These are phyloP conservation scores for Polypedilum vanderplanki DNA, from an alignment of 1,140 invertebrate species.

Conservation along the genomic window DNA sequence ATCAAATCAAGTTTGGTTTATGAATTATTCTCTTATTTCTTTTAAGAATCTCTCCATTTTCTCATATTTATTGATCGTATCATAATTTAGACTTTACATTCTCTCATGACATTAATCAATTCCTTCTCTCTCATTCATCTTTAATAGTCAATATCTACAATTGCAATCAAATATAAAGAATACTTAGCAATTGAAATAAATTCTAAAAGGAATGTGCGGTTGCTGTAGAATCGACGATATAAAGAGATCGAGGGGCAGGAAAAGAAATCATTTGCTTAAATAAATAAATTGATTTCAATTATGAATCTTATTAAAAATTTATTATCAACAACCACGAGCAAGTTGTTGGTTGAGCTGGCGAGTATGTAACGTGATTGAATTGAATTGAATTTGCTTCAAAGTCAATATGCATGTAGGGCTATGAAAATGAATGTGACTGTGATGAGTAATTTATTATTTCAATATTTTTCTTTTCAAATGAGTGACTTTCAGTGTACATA, in stretches of 20 bases:
- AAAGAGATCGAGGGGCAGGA: background rate
- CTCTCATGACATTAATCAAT: background rate
- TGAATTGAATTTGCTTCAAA: too few relatives aligned
- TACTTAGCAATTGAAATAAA: slow-evolving; percentile 3
- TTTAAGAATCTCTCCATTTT: too few relatives aligned
- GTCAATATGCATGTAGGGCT: background rate
- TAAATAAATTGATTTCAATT: slow-evolving; percentile 20
- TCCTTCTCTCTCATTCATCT: background rate
- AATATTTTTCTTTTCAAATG: background rate
- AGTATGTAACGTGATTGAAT: too few relatives aligned
- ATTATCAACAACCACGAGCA: too few relatives aligned
- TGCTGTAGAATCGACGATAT: background rate
- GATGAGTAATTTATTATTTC: slow-evolving; percentile 13
- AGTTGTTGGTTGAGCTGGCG: too few relatives aligned
- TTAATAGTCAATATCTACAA: background rate
- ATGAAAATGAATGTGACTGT: background rate
- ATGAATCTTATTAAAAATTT: slow-evolving; percentile 6
- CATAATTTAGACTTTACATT: too few relatives aligned
- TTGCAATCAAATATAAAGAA: background rate
- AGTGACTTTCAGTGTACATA: background rate
- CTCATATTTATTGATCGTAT: too few relatives aligned
- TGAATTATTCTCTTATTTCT: too few relatives aligned
- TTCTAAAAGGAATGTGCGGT: background rate
- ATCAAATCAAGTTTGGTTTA: too few relatives aligned
- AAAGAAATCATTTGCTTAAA: background rate